Conservation (phyloP, 1,140 invertebrate species). For the Atta texana region DNA sequence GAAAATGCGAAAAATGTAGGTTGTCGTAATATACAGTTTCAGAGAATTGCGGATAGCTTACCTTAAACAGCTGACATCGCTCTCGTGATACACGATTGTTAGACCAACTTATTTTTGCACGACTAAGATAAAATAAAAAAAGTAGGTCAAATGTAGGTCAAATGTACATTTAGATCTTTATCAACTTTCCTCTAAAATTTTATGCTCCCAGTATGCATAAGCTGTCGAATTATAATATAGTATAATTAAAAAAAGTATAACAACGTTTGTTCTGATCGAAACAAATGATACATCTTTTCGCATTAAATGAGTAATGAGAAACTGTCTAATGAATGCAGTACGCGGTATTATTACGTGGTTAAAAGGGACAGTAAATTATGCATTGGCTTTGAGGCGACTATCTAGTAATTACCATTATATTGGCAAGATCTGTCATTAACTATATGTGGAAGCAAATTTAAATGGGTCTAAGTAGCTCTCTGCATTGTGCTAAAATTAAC, state of each 20-base stretch:
- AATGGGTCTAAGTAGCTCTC: slow-evolving; percentile 23
- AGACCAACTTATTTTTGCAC: background rate
- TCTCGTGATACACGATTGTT: background rate
- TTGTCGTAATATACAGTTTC: slow-evolving; percentile 22
- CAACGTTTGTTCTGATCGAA: slow-evolving; percentile 4
- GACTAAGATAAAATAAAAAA: background rate
- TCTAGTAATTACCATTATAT: slow-evolving; percentile 48
- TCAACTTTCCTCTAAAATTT: background rate
- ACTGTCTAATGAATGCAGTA: slow-evolving; percentile 46
- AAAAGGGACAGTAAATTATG: slow-evolving; percentile 50
- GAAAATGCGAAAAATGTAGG: slow-evolving; percentile 23
- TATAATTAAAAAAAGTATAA: slow-evolving; percentile 14
- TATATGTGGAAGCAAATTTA: slow-evolving; percentile 11
- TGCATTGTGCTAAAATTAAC: slow-evolving; percentile 24
- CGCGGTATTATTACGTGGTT: slow-evolving; percentile 47
- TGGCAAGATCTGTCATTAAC: slow-evolving; percentile 38
- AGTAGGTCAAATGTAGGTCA: background rate
- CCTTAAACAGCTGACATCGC: slow-evolving; percentile 28
- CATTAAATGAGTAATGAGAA: slow-evolving; percentile 49
- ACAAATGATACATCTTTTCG: slow-evolving; percentile 22
- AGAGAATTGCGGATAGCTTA: background rate
- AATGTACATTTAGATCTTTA: background rate
- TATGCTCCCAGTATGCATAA: background rate
- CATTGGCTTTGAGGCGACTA: slow-evolving; percentile 28
- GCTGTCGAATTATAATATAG: background rate